A percentile compares a stretch with the other conserved stretches of the same genome.
Evolutionary conservation across 1,140 invertebrate species (phyloP).

Genomic region (Acromyrmex heyeri): DNA sequence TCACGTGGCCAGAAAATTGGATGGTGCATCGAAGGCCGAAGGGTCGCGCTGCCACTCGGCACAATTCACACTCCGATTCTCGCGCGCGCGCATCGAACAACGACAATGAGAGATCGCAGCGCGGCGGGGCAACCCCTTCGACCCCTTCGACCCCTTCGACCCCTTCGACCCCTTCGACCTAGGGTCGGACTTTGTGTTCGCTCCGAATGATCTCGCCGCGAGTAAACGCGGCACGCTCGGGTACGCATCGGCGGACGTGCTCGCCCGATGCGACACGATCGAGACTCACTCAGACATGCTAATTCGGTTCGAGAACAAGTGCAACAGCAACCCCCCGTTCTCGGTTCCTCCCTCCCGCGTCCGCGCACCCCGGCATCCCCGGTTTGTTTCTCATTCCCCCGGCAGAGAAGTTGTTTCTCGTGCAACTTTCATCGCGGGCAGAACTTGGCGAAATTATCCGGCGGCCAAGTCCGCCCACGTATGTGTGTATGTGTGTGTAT

Average conservation of each 20-base stretch:
- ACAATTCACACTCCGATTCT: slow-evolving; percentile 41
- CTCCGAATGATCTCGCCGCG: slow-evolving; percentile 41
- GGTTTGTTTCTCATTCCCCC: slow-evolving; percentile 28
- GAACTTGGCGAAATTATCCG: slow-evolving; percentile 77
- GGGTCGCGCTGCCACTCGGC: slow-evolving; percentile 5
- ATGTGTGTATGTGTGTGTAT: not conserved
- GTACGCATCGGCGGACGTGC: slow-evolving; percentile 25
- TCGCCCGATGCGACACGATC: slow-evolving; percentile 46
- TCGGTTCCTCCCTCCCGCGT: not conserved
- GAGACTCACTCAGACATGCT: slow-evolving; percentile 82
- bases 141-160: not conserved
- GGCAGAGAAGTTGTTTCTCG: slow-evolving; percentile 60
- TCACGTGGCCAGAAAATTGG: slow-evolving; percentile 25
- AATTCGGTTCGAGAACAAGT: slow-evolving; percentile 73
- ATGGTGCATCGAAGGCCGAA: slow-evolving; percentile 16
- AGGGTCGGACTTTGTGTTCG: slow-evolving; percentile 48
- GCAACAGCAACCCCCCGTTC: slow-evolving; percentile 45
- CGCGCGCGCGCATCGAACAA: not conserved
- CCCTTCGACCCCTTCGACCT: slow-evolving; percentile 22
- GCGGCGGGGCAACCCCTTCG: slow-evolving; percentile 31
- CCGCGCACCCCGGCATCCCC: not conserved
- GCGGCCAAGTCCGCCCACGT: slow-evolving; percentile 32
- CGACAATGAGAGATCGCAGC: slow-evolving; percentile 45
- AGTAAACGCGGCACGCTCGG: slow-evolving; percentile 40
- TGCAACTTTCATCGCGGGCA: slow-evolving; percentile 75